Percentiles rank a stretch among this genome's conserved stretches.
Conservation (phyloP, 2,797 vertebrate genomes). For the Taenioides sp. region DNA sequence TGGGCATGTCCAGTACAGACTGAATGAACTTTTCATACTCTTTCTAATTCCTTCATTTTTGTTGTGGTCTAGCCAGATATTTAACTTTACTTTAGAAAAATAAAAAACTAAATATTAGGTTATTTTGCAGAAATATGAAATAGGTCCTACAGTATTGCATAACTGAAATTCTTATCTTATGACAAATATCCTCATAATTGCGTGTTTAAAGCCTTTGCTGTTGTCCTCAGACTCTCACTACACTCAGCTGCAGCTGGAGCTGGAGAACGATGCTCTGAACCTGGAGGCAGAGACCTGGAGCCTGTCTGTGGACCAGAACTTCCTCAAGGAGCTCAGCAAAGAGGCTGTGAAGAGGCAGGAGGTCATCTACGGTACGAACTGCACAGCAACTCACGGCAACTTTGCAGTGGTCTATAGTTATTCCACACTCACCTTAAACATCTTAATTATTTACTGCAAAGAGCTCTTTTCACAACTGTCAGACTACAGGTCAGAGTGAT, state of each 20-base stretch:
- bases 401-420: neutral
- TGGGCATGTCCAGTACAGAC: neutral
- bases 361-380: slow-evolving; percentile 86
- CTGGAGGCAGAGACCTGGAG: slow-evolving; percentile 93
- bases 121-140: too few relatives aligned
- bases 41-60: too few relatives aligned
- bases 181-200: neutral
- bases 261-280: slow-evolving; percentile 83
- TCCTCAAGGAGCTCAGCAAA: slow-evolving; percentile 79
- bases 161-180: neutral
- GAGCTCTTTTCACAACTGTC: too few relatives aligned
- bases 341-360: slow-evolving; percentile 88
- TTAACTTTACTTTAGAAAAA: too few relatives aligned
- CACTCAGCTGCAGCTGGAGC: slow-evolving; percentile 73
- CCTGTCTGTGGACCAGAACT: slow-evolving; percentile 81
- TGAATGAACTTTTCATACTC: neutral
- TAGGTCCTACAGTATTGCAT: too few relatives aligned
- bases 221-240: slow-evolving; percentile 79
- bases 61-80: too few relatives aligned
- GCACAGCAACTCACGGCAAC: neutral
- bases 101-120: too few relatives aligned
- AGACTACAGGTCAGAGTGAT: too few relatives aligned
- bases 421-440: too few relatives aligned
- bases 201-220: neutral
- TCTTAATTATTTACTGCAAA: too few relatives aligned